These are phyloP conservation scores for Mamestra brassicae DNA, from an alignment of 2,888 invertebrate genomes.

Conservation along the genomic window DNA sequence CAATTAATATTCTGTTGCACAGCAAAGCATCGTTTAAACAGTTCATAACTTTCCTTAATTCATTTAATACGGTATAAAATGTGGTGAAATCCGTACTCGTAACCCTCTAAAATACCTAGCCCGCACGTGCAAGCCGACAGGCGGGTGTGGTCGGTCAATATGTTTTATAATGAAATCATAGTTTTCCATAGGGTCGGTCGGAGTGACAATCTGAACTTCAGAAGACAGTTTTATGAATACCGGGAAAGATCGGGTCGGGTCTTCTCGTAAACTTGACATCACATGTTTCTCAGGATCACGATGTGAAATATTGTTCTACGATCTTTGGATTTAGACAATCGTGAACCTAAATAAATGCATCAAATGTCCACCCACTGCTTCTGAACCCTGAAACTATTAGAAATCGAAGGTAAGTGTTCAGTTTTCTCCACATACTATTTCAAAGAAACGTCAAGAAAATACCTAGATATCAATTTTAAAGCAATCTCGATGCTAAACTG, in stretches of 20 bases:
- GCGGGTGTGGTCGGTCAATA: background rate
- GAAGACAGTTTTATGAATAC: background rate
- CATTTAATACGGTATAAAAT: background rate
- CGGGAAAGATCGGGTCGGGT: no score
- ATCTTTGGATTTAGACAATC: no score
- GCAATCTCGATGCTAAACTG: background rate
- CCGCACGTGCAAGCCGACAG: background rate
- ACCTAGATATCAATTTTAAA: background rate
- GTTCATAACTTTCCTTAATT: background rate
- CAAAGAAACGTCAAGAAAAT: no score
- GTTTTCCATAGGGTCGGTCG: no score
- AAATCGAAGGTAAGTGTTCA: no score
- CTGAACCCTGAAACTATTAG: no score
- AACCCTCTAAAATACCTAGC: background rate
- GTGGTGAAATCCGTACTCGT: background rate
- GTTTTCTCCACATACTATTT: no score
- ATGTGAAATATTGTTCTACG: no score
- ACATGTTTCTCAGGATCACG: no score
- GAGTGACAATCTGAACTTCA: background rate
- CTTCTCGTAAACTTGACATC: background rate
- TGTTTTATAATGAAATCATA: background rate
- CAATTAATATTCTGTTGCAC: no score
- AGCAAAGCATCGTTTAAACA: background rate
- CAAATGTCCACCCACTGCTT: no score
- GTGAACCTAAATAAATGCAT: no score